Conservation (phyloP, 2,113 vertebrate genomes). For the Cheilinus undulatus region DNA sequence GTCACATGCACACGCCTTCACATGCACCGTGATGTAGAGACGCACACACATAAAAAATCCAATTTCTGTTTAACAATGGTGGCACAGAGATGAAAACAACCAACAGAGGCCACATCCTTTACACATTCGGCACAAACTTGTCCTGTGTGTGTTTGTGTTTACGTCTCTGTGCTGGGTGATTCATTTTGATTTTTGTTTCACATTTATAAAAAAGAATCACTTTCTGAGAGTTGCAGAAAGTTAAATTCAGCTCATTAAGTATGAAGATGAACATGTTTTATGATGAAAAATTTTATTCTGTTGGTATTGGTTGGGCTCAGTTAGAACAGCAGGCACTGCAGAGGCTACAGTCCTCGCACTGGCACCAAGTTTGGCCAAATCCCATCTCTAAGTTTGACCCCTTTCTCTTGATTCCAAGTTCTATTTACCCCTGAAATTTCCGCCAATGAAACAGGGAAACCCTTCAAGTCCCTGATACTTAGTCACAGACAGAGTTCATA, state of each 20-base stretch:
- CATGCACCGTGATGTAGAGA: conserved; percentile 5
- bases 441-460: no score
- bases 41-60: conserved; percentile 38
- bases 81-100: conserved; percentile 54
- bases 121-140: conserved; percentile 8
- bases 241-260: conserved; percentile 39
- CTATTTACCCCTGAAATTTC: no score
- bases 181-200: conserved; percentile 42
- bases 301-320: neutral
- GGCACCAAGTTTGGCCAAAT: no score
- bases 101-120: conserved; percentile 30
- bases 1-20: conserved; percentile 40
- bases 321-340: no score
- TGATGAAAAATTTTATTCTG: neutral
- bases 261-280: neutral
- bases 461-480: no score
- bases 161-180: conserved; percentile 2
- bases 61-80: conserved; percentile 62
- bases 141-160: conserved; percentile 2
- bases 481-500: no score
- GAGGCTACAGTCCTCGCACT: no score
- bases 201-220: conserved; percentile 33
- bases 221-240: conserved; percentile 41
- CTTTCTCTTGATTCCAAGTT: no score
- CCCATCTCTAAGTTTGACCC: no score